Evolutionary conservation across 2,888 invertebrate species (phyloP).

Genomic region (Pecten maximus): DNA sequence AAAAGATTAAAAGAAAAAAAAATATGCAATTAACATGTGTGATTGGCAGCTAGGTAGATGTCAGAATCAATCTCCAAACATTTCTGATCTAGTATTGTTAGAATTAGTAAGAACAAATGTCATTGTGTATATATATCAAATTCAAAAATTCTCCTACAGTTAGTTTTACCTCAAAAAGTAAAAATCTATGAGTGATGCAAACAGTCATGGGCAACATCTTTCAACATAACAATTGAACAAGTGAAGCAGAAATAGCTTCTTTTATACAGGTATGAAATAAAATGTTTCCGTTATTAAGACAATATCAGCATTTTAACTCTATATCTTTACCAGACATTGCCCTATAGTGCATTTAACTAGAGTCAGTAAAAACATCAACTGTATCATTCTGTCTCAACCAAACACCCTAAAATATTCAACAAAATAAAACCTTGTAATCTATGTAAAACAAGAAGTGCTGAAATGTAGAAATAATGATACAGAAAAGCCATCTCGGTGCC

Average conservation of each 20-base stretch:
- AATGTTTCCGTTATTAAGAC: background rate
- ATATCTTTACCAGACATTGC: background rate
- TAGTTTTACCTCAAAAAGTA: background rate
- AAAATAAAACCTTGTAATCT: background rate
- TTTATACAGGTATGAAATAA: no score
- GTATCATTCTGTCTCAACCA: background rate
- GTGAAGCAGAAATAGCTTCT: background rate
- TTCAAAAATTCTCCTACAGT: background rate
- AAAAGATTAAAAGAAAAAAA: background rate
- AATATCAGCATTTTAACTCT: background rate
- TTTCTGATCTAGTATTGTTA: background rate
- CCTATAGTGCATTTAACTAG: background rate
- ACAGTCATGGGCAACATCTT: background rate
- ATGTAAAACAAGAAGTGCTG: background rate
- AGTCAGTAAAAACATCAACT: background rate
- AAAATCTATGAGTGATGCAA: background rate
- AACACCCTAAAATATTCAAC: background rate
- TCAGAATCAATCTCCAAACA: background rate
- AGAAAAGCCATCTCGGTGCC: background rate
- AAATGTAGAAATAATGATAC: background rate
- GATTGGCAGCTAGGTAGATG: background rate
- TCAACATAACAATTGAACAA: no score
- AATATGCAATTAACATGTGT: background rate
- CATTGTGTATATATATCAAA: no score
- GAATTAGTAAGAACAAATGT: background rate